Conservation (phyloP, 2,888 invertebrate genomes). For the Phaedon cochleariae region DNA sequence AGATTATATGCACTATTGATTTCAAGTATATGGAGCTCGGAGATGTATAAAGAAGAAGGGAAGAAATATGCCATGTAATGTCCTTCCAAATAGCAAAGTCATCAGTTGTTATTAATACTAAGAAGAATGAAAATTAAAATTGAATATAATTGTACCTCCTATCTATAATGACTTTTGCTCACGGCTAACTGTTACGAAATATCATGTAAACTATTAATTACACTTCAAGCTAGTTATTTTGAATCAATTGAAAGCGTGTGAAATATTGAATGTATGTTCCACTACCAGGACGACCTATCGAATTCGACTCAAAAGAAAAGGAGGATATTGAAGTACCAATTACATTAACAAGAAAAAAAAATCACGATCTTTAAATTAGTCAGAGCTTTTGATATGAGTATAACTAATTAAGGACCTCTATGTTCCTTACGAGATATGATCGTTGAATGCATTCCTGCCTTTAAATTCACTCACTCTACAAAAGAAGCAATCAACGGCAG, state of each 20-base stretch:
- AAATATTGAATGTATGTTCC: not conserved
- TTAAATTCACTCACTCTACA: conserved; percentile 44
- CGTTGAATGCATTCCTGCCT: conserved; percentile 30
- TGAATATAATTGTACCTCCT: no score
- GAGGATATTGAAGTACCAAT: not conserved
- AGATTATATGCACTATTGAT: no score
- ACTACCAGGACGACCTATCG: not conserved
- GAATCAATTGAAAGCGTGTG: not conserved
- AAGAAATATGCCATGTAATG: no score
- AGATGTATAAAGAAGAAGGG: no score
- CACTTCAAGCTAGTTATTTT: not conserved
- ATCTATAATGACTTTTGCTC: no score
- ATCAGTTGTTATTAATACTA: no score
- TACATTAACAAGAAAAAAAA: not conserved
- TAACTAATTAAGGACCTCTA: not conserved
- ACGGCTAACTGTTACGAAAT: no score
- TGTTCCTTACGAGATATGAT: conserved; percentile 29
- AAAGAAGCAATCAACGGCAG: conserved; percentile 50
- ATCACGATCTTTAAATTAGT: not conserved
- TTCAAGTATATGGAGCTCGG: no score
- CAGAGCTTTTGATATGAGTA: not conserved
- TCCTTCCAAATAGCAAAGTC: no score
- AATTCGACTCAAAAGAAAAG: not conserved
- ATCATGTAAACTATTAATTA: not conserved
- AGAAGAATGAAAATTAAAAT: no score